A percentile compares a stretch with the other conserved stretches of the same genome.
phyloP scores from a whole-genome alignment of 2,888 invertebrate species.

The Entomobrya multifasciata region DNA sequence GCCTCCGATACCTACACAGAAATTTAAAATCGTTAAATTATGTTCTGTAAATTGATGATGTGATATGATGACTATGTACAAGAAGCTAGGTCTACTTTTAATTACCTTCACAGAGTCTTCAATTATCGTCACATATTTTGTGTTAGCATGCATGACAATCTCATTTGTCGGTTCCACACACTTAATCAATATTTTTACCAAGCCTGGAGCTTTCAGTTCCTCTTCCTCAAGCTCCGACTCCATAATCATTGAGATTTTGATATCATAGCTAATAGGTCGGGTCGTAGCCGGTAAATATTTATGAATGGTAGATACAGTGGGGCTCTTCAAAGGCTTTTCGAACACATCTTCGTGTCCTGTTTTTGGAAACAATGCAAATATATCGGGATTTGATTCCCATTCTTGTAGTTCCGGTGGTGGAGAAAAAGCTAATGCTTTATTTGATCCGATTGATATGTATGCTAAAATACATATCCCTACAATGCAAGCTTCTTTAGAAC shows the following conservation, averaged over 20 bases:
- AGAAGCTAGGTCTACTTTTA: background rate
- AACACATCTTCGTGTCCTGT: background rate
- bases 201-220: conserved; percentile 53
- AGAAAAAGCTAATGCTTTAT: background rate
- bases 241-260: conserved; percentile 40
- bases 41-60: too few relatives aligned
- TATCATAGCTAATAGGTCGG: background rate
- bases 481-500: background rate
- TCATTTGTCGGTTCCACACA: conserved; percentile 57
- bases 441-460: background rate
- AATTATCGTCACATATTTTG: conserved; percentile 38
- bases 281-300: conserved; percentile 52
- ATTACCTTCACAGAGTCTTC: conserved; percentile 44
- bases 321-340: conserved; percentile 6
- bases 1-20: conserved; percentile 47
- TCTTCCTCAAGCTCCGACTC: conserved; percentile 46
- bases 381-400: conserved; percentile 49
- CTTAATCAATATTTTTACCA: conserved; percentile 51
- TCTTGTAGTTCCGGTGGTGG: conserved; percentile 18
- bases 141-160: conserved; percentile 48
- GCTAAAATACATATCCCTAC: background rate
- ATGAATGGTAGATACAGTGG: background rate
- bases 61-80: too few relatives aligned
- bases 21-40: background rate
- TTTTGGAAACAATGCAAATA: conserved; percentile 48